Percentiles rank a stretch among this genome's conserved stretches.
Evolutionary conservation across 1,140 invertebrate genomes (phyloP).

Genomic region (Coboldia fuscipes): DNA sequence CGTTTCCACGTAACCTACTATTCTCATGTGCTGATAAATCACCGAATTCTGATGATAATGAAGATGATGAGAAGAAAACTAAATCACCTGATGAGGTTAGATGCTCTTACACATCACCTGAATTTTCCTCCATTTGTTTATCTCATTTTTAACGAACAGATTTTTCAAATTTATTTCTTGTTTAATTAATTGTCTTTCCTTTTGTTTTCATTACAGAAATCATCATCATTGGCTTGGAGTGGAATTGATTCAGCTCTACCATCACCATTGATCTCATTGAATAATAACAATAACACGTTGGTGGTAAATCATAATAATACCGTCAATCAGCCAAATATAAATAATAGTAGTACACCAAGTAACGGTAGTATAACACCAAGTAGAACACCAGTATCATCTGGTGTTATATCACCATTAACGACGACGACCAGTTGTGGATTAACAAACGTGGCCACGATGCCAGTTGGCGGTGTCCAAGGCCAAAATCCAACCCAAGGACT

Average conservation of each 20-base stretch:
- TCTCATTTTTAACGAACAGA: neutral
- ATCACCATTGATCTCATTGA: neutral
- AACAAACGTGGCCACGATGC: slow-evolving; percentile 8
- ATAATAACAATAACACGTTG: slow-evolving; percentile 1
- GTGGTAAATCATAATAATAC: neutral
- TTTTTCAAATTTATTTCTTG: neutral
- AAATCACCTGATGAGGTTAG: neutral
- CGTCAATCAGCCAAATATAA: neutral
- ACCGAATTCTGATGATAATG: neutral
- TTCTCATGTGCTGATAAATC: slow-evolving; percentile 10
- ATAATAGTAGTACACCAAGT: slow-evolving; percentile 1
- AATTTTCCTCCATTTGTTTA: neutral
- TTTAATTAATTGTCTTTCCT: neutral
- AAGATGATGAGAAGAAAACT: neutral
- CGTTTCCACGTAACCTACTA: slow-evolving; percentile 15
- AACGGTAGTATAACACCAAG: slow-evolving; percentile 2
- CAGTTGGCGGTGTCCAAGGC: slow-evolving; percentile 25
- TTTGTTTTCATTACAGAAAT: neutral
- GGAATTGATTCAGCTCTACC: neutral
- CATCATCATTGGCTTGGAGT: neutral
- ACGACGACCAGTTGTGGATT: neutral
- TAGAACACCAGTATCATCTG: slow-evolving; percentile 8
- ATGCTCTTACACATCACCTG: neutral
- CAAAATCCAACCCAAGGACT: slow-evolving; percentile 43
- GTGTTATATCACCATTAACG: slow-evolving; percentile 8